Base-by-base conservation (phyloP, 2,888 invertebrate species). In the Oscheius sp. region DNA sequence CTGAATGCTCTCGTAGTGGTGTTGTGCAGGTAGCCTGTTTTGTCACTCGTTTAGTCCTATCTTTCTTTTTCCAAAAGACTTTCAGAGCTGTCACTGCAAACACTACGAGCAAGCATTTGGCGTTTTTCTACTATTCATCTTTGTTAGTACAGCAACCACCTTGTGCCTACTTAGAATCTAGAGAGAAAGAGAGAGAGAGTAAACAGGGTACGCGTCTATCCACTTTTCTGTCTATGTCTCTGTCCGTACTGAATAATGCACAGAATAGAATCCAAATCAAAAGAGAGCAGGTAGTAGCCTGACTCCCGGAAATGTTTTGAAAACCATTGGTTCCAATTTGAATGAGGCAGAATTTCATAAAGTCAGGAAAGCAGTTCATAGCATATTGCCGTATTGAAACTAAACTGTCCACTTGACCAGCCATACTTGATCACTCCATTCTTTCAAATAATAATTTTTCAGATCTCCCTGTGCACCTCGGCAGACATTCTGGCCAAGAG, bases 401-500 rank as follows among this genome's bases (percentile, higher is more conserved):
- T 21, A 21, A 21, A 21, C 21, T 21, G 21, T 21, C 21, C 21
- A 21, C 21, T 21, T 21, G 21, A 21, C 21, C 21, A 21, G 21
- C 21, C 21, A 21, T 21, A 21, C 21, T 21, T 21, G 21, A 21
- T 21, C 21, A 21, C 21, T 0, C 21, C 21, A 21, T 21, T 21
- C 21, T 21, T 21, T 21, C 21, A 33, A 33, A 58, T 29, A 32
- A 32, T 5, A 58, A 21, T 29, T 47, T 76, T 78, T 42, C 78
- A 81, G 79, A 66, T 59, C 10, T 60, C 73, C 1, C 42, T 80
- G 63, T 82, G 82, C 76, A 75, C 79, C 5, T 60, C 77, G 21
- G 66, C 76, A 42, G 82, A 82, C 71, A 78, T 82, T 33, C 70
- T 80, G 35, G 75, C 76, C 10, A 79, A 79, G 71, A 70, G 77